Percentiles rank a stretch among this genome's conserved stretches.
phyloP scores from a whole-genome alignment of 2,888 invertebrate species.

The Muscina levida region DNA sequence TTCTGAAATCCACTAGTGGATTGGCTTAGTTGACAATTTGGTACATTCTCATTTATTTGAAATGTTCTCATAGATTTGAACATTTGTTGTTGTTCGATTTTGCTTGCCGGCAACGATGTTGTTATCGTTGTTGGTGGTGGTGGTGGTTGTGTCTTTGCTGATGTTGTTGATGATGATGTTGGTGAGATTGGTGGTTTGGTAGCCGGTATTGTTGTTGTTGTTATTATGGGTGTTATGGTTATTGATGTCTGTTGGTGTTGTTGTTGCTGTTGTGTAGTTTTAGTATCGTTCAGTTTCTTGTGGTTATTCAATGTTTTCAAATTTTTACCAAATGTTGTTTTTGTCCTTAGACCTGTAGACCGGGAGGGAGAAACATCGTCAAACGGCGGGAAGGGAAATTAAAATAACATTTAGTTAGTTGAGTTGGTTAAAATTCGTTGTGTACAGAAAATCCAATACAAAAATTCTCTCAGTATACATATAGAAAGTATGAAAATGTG shows the following conservation, averaged over 20 bases:
- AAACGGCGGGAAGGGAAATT: slow-evolving; percentile 37
- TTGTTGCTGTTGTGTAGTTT: slow-evolving; percentile 56
- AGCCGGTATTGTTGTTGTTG: slow-evolving; percentile 63
- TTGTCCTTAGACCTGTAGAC: slow-evolving; percentile 75
- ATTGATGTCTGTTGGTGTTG: slow-evolving; percentile 54
- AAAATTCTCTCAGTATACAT: too few relatives aligned
- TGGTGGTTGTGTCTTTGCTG: slow-evolving; percentile 35
- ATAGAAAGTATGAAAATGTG: too few relatives aligned
- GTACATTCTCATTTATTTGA: slow-evolving; percentile 56
- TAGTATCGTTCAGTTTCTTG: slow-evolving; percentile 65
- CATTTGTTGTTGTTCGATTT: slow-evolving; percentile 59
- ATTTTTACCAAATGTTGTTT: slow-evolving; percentile 76
- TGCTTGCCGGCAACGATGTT: slow-evolving; percentile 53
- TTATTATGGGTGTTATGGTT: slow-evolving; percentile 64
- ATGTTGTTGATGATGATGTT: slow-evolving; percentile 43
- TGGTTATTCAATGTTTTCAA: slow-evolving; percentile 71
- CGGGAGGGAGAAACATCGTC: slow-evolving; percentile 32
- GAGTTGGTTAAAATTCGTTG: slow-evolving; percentile 44
- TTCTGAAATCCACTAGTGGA: slow-evolving; percentile 37
- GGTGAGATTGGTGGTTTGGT: slow-evolving; percentile 50
- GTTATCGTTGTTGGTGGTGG: slow-evolving; percentile 61
- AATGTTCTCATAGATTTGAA: slow-evolving; percentile 56
- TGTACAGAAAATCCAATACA: neutral
- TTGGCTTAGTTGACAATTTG: slow-evolving; percentile 35
- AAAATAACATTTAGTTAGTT: slow-evolving; percentile 41